These are phyloP conservation scores for Leptinotarsa haldemani DNA, from an alignment of 2,888 invertebrate species.

Conservation along the genomic window DNA sequence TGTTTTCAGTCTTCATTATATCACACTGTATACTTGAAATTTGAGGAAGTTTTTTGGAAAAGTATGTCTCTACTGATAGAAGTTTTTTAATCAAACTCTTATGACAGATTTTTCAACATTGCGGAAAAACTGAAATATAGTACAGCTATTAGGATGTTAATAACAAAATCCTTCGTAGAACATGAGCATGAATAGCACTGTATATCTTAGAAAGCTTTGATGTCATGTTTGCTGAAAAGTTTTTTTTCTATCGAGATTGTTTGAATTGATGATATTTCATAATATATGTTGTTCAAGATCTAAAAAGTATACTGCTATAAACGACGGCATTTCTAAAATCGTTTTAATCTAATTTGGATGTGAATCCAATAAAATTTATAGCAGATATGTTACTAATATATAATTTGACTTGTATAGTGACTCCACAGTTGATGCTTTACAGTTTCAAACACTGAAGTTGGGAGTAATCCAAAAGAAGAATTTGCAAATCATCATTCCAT, in stretches of 20 bases:
- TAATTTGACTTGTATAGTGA: constrained; percentile 3
- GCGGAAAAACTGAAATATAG: neutral
- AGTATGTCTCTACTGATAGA: too few relatives aligned
- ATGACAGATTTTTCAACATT: neutral
- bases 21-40: too few relatives aligned
- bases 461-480: too few relatives aligned
- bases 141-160: neutral
- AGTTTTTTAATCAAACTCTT: neutral
- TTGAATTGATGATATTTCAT: too few relatives aligned
- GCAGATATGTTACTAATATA: neutral
- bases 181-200: neutral
- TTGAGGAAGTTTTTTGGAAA: too few relatives aligned
- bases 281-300: neutral
- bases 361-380: neutral
- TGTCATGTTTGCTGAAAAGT: neutral
- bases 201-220: neutral
- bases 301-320: neutral
- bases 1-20: too few relatives aligned
- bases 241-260: neutral
- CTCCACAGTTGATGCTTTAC: neutral
- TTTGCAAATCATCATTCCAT: too few relatives aligned
- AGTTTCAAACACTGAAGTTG: too few relatives aligned
- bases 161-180: neutral
- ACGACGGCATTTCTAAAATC: neutral
- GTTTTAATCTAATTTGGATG: neutral